Percentiles rank a stretch among this genome's conserved stretches.
Evolutionary conservation across 2,888 invertebrate genomes (phyloP).

Genomic region (Plebejus melissa): DNA sequence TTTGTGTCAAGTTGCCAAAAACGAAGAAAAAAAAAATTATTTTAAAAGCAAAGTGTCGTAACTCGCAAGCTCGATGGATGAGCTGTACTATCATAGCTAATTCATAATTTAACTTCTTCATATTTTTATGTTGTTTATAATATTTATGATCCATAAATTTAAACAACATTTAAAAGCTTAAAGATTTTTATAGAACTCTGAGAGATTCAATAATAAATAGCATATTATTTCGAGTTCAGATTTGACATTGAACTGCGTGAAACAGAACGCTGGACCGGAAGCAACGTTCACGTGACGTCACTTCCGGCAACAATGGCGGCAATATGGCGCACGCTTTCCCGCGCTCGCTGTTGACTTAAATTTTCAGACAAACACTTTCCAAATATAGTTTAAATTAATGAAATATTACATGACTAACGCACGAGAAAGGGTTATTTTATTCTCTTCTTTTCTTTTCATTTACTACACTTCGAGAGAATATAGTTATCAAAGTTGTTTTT

Average conservation of each 20-base stretch:
- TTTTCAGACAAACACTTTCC: slow-evolving; percentile 8
- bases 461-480: no score
- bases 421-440: neutral
- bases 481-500: no score
- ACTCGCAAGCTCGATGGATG: no score
- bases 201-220: neutral
- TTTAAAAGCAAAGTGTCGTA: no score
- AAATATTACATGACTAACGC: neutral
- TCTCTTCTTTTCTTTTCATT: neutral
- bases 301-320: slow-evolving; percentile 69
- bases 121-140: no score
- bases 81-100: no score
- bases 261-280: slow-evolving; percentile 70
- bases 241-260: slow-evolving; percentile 72
- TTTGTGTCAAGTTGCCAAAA: no score
- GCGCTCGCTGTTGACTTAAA: slow-evolving; percentile 47
- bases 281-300: slow-evolving; percentile 71
- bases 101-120: no score
- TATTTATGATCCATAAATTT: no score
- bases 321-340: slow-evolving; percentile 69
- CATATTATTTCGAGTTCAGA: slow-evolving; percentile 35
- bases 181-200: neutral
- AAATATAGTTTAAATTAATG: neutral
- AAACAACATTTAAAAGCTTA: no score
- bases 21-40: no score